Conservation (phyloP, 2,797 vertebrate genomes). For the Huso huso region DNA sequence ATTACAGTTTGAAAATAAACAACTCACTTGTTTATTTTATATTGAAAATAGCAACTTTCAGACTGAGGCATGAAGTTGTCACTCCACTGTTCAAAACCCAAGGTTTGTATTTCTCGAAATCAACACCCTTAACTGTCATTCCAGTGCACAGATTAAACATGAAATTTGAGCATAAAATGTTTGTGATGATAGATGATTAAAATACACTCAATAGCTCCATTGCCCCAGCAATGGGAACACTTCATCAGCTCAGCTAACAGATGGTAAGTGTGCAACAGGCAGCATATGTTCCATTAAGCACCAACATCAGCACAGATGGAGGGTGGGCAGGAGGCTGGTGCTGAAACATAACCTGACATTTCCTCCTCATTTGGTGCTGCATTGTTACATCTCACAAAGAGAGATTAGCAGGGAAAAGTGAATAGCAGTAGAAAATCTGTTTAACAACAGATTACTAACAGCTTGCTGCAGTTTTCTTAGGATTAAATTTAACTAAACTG, state of each 20-base stretch:
- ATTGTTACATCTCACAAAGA: conserved; percentile 67
- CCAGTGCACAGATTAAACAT: conserved; percentile 63
- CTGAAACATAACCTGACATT: conserved; percentile 75
- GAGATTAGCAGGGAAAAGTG: conserved; percentile 69
- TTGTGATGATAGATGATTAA: too few species aligned
- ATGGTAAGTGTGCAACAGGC: conserved; percentile 98
- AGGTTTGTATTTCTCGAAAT: too few species aligned
- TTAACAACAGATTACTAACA: conserved; percentile 61
- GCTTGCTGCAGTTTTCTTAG: conserved; percentile 24
- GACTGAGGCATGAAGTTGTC: too few species aligned
- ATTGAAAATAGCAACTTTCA: too few species aligned
- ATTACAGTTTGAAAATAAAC: too few species aligned
- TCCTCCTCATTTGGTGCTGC: conserved; percentile 67
- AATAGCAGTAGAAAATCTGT: conserved; percentile 61
- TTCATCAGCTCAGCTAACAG: conserved; percentile 95
- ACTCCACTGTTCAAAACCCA: too few species aligned
- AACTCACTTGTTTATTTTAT: too few species aligned
- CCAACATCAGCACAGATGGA: conserved; percentile 77
- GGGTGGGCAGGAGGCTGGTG: conserved; percentile 69
- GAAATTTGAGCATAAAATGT: conserved; percentile 73
- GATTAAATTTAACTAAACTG: conserved; percentile 49
- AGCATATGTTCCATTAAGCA: conserved; percentile 94
- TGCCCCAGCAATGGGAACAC: conserved; percentile 86
- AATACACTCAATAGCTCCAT: conserved; percentile 79
- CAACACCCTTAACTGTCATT: conserved; percentile 41